Conservation (phyloP, 2,888 invertebrate species). For the Drosophila helvetica region DNA sequence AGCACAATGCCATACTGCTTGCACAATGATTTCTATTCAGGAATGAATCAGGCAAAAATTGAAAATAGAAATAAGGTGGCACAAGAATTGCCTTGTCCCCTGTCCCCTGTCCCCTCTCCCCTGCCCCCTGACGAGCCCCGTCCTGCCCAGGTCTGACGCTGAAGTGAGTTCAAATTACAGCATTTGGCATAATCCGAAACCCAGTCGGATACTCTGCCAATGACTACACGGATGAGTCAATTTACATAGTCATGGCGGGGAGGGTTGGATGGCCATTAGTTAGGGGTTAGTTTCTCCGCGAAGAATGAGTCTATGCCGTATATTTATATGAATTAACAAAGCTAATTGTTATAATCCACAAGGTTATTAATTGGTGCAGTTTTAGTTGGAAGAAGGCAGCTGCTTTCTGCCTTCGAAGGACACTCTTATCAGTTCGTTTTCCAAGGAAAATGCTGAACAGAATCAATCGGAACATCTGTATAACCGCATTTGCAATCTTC, state of each 20-base stretch:
- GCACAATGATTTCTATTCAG: slow-evolving; percentile 42
- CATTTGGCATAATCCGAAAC: slow-evolving; percentile 55
- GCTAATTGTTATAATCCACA: slow-evolving; percentile 36
- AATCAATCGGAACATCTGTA: background rate
- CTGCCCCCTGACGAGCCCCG: background rate
- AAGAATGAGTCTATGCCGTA: slow-evolving; percentile 14
- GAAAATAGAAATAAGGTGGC: slow-evolving; percentile 50
- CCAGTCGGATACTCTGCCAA: slow-evolving; percentile 48
- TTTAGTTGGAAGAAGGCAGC: slow-evolving; percentile 7
- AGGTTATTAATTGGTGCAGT: slow-evolving; percentile 19
- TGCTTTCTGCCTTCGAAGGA: slow-evolving; percentile 18
- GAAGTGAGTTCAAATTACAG: slow-evolving; percentile 71
- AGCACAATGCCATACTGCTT: slow-evolving; percentile 38
- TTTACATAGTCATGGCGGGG: slow-evolving; percentile 41
- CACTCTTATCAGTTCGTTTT: background rate
- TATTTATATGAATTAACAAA: slow-evolving; percentile 39
- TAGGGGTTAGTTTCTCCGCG: slow-evolving; percentile 31
- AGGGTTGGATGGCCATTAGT: background rate
- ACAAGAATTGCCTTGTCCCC: slow-evolving; percentile 19
- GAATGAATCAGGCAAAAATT: slow-evolving; percentile 6
- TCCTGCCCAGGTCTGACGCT: slow-evolving; percentile 1
- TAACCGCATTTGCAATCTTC: background rate
- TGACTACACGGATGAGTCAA: slow-evolving; percentile 40
- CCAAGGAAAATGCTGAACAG: background rate
- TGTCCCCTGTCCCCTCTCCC: background rate